Percentiles rank a stretch among this genome's conserved stretches.
These are phyloP conservation scores for Caerostris extrusa DNA, from an alignment of 1,140 invertebrate species.

Conservation along the genomic window DNA sequence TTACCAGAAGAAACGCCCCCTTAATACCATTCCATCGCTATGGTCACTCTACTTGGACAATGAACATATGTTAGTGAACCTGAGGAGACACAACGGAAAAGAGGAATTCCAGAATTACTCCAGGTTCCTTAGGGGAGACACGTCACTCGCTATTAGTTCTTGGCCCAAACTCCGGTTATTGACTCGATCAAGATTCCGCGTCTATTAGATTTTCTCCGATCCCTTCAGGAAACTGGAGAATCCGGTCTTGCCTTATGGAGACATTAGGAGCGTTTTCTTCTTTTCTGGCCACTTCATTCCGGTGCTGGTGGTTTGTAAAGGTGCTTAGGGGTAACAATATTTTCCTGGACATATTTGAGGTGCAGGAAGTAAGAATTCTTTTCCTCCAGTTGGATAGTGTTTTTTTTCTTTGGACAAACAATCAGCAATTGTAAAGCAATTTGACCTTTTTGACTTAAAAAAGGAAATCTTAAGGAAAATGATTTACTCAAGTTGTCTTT, in stretches of 20 bases:
- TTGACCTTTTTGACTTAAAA: too few species aligned
- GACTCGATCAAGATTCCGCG: constrained; percentile 42
- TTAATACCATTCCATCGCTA: constrained; percentile 21
- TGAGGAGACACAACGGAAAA: not conserved
- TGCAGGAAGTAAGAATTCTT: too few species aligned
- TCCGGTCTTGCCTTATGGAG: not conserved
- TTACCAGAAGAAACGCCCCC: not conserved
- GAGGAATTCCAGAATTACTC: constrained; percentile 35
- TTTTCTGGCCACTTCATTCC: constrained; percentile 4
- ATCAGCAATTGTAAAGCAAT: too few species aligned
- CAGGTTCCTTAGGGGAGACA: not conserved
- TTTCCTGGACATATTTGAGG: not conserved
- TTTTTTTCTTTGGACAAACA: too few species aligned
- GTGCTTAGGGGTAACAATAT: constrained; percentile 28
- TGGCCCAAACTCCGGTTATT: constrained; percentile 7
- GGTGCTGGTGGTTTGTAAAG: constrained; percentile 29
- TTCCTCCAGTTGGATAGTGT: too few species aligned
- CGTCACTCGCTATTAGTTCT: not conserved
- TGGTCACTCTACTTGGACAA: not conserved
- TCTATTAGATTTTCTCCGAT: constrained; percentile 47
- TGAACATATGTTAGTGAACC: constrained; percentile 20
- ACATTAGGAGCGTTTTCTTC: constrained; percentile 6
- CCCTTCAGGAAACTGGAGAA: not conserved
- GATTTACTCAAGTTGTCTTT: too few species aligned
- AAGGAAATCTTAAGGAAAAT: too few species aligned